phyloP scores from a whole-genome alignment of 2,797 vertebrate species.

The Rhinoraja longicauda region DNA sequence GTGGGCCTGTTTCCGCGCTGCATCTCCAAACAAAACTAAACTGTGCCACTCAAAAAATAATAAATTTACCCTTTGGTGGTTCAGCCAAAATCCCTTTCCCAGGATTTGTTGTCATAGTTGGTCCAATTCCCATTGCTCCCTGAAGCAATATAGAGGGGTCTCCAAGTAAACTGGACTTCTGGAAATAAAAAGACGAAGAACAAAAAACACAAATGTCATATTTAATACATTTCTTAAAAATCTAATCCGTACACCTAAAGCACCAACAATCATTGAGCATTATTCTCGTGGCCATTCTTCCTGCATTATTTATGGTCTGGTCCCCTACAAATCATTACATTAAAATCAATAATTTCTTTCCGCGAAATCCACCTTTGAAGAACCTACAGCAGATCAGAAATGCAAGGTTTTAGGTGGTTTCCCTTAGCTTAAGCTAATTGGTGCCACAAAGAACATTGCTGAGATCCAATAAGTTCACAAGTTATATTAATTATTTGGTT shows the following conservation, averaged over 20 bases:
- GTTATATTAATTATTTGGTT: too few relatives aligned
- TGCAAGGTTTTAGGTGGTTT: not conserved
- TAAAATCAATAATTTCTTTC: not conserved
- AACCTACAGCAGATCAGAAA: not conserved
- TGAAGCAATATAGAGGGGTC: constrained; percentile 83
- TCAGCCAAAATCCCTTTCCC: constrained; percentile 78
- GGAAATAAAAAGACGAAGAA: not conserved
- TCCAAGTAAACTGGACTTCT: constrained; percentile 84
- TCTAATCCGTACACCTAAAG: not conserved
- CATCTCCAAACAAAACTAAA: too few relatives aligned
- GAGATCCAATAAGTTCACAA: too few relatives aligned
- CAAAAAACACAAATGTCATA: not conserved
- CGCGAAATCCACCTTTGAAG: not conserved
- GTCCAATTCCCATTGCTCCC: constrained; percentile 70
- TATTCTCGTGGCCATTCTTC: not conserved
- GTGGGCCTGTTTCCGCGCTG: too few relatives aligned
- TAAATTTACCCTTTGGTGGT: constrained; percentile 73
- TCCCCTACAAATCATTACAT: too few relatives aligned
- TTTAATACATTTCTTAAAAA: not conserved
- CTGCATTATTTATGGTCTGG: not conserved
- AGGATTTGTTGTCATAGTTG: constrained; percentile 60
- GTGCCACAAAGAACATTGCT: too few relatives aligned
- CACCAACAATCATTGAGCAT: not conserved
- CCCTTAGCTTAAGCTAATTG: not conserved
- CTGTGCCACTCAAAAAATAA: not conserved